A percentile compares a stretch with the other conserved stretches of the same genome.
phyloP scores from a whole-genome alignment of 2,888 invertebrate species.

The Apamea sordens region DNA sequence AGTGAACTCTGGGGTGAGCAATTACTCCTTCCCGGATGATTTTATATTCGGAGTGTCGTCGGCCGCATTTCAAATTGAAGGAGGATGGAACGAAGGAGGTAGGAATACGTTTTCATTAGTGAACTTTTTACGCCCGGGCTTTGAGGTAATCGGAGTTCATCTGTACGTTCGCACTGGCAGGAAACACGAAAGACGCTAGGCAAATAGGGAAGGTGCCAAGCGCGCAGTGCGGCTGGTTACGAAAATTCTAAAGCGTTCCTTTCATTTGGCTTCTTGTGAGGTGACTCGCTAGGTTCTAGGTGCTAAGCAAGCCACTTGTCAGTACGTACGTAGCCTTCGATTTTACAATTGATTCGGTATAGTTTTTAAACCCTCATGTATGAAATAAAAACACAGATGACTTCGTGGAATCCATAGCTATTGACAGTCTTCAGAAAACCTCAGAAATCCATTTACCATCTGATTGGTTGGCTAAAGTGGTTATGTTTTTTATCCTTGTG shows the following conservation, averaged over 20 bases:
- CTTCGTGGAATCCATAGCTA: not conserved
- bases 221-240: not conserved
- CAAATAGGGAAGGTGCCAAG: too few relatives aligned
- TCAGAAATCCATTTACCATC: not conserved
- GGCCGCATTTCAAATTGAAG: slow-evolving; percentile 91
- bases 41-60: slow-evolving; percentile 91
- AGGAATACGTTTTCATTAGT: slow-evolving; percentile 28
- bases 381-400: not conserved
- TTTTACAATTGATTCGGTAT: not conserved
- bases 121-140: not conserved
- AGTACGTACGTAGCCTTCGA: not conserved
- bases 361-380: not conserved
- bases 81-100: slow-evolving; percentile 89
- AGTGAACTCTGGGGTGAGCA: slow-evolving; percentile 75
- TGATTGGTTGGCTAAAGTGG: not conserved
- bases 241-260: not conserved
- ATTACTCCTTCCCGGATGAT: slow-evolving; percentile 88
- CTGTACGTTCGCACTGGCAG: not conserved
- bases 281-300: too few relatives aligned
- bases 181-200: too few relatives aligned
- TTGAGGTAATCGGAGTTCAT: not conserved
- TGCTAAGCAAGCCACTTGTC: too few relatives aligned
- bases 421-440: not conserved
- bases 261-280: not conserved
- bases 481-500: not conserved